Conservation (phyloP, 35 echinoderm and acorn worm genomes). For the Lytechinus variegatus region DNA sequence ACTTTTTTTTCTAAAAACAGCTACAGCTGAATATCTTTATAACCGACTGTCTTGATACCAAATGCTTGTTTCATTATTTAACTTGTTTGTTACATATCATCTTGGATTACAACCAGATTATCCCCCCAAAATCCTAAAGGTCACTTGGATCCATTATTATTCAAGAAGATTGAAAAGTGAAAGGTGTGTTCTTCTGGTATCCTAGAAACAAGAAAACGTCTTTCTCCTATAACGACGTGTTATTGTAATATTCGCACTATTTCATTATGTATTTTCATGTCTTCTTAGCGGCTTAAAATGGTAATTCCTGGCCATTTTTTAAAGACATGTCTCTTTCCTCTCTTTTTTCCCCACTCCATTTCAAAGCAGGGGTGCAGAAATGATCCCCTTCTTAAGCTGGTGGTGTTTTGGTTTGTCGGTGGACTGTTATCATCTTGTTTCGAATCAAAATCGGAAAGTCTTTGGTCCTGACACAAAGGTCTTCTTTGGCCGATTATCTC, state of each 20-base stretch:
- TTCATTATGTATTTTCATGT: constrained; percentile 42
- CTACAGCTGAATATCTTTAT: background rate
- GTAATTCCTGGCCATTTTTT: background rate
- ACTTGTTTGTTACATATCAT: constrained; percentile 44
- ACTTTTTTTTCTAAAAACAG: no score
- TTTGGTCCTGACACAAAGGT: background rate
- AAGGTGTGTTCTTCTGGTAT: background rate
- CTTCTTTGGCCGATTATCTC: constrained; percentile 34
- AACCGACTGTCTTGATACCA: background rate
- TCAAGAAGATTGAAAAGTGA: background rate
- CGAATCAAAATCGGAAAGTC: constrained; percentile 49
- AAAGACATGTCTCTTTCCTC: constrained; percentile 15
- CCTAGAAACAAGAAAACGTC: constrained; percentile 28
- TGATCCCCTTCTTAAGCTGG: background rate
- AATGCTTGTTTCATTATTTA: constrained; percentile 21
- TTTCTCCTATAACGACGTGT: constrained; percentile 25
- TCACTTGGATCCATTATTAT: constrained; percentile 20
- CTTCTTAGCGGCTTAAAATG: constrained; percentile 31
- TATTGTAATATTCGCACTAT: constrained; percentile 26
- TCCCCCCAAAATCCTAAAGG: background rate
- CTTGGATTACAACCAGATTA: constrained; percentile 35
- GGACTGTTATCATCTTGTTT: constrained; percentile 43
- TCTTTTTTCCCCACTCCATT: no score
- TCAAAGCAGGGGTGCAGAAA: constrained; percentile 17
- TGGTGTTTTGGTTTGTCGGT: constrained; percentile 31